Evolutionary conservation across 1,140 invertebrate genomes (phyloP).

Genomic region (Cydia strobilella): DNA sequence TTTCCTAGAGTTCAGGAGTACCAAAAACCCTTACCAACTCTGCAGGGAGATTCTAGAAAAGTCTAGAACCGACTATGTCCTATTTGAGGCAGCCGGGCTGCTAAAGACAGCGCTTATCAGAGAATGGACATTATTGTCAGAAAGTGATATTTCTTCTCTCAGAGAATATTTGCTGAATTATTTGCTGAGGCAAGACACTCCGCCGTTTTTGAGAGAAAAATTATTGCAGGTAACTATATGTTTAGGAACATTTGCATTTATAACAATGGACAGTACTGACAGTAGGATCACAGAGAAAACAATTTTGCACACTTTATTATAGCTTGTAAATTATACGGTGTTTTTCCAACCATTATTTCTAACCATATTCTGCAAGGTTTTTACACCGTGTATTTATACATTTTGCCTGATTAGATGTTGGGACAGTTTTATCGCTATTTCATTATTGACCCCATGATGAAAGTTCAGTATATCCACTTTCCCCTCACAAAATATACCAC

Average conservation of each 20-base stretch:
- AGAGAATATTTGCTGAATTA: constrained; percentile 90
- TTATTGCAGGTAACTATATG: constrained; percentile 85
- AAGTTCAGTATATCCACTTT: too few species aligned
- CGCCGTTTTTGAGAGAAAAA: constrained; percentile 84
- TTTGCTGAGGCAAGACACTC: constrained; percentile 83
- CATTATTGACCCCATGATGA: too few species aligned
- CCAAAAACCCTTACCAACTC: constrained; percentile 89
- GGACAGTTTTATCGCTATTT: too few species aligned
- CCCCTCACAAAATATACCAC: too few species aligned
- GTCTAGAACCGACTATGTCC: constrained; percentile 88
- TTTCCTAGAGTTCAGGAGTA: constrained; percentile 90
- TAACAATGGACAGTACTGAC: too few species aligned
- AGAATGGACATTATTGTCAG: constrained; percentile 88
- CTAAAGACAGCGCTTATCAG: constrained; percentile 90
- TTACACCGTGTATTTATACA: too few species aligned
- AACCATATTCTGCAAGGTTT: too few species aligned
- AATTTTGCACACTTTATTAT: too few species aligned
- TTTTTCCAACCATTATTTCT: too few species aligned
- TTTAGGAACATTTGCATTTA: not conserved
- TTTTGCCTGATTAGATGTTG: too few species aligned
- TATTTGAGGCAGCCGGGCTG: constrained; percentile 93
- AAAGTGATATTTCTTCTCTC: constrained; percentile 86
- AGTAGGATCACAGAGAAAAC: too few species aligned
- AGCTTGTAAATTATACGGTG: too few species aligned
- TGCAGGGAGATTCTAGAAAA: constrained; percentile 91